Base-by-base conservation (phyloP, 1,140 invertebrate genomes). In the Eriosoma lanigerum region DNA sequence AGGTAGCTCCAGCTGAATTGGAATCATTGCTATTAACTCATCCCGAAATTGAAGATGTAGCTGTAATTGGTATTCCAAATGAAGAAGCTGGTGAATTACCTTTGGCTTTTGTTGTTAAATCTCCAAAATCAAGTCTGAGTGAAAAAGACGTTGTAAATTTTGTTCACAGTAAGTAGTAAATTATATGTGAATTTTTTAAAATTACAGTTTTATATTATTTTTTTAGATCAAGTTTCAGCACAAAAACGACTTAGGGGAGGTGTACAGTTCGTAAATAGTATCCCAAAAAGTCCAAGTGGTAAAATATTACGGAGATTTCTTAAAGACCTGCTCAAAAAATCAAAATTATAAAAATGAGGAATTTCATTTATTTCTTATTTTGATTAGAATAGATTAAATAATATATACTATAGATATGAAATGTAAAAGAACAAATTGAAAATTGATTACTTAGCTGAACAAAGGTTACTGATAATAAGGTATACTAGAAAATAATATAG, bases 261-360 rank as follows among this genome's bases (percentile, higher is more conserved):
- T 21, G 88, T 94, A 8, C 86, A 90, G 82, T 91, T 94, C 82
- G 84, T 92, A 0, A 85, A 90, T 8, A 85, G 87, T 78, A 92
- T 95, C 83, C 93, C 93, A 4, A 94, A 93, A 86, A 92, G 89
- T 84, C 84, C 90, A 0, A 88, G 90, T 1, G 93, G 93, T 52
- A 94, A 94, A 88, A 93, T 93, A 82, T 85, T 94, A 73, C 88
- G 92, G 82, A 88, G 87, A 83, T 85, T 88, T 32, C 85, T 93
- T 81, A 89, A 88, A 82, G 86, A 81, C 17, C 6, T 46, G 46
- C 3, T 64, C 19, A 50, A n/a, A 21, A 24, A 80, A 62, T 62
- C 44, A 50, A 64, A 52, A 64, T 48, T 62, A 10, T 80, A 80
- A 80, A 78, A 78, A 60, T 46, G 0, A 70, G 3, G 8, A 38